A percentile compares a stretch with the other conserved stretches of the same genome.
These are phyloP conservation scores for Ceratina calcarata DNA, from an alignment of 1,140 invertebrate genomes.

Conservation along the genomic window DNA sequence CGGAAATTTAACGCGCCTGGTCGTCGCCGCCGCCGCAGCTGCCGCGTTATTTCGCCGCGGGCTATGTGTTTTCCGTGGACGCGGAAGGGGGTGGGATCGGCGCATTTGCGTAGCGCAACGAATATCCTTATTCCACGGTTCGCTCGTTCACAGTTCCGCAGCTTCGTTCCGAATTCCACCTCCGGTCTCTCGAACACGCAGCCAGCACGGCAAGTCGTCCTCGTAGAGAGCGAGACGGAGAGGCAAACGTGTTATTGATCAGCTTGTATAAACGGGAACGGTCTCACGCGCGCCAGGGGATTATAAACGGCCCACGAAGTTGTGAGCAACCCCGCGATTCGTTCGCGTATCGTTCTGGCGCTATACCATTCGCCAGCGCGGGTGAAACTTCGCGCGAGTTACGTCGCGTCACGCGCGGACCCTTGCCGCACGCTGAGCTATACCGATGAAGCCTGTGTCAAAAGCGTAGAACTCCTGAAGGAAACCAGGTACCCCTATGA, in stretches of 20 bases:
- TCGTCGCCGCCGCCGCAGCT: slow-evolving; percentile 2
- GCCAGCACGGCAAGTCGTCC: background rate
- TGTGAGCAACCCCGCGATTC: slow-evolving; percentile 10
- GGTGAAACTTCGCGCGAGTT: background rate
- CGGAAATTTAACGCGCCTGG: slow-evolving; percentile 14
- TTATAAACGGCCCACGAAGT: slow-evolving; percentile 56
- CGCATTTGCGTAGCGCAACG: slow-evolving; percentile 17
- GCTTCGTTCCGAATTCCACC: slow-evolving; percentile 31
- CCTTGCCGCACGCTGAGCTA: too few relatives aligned
- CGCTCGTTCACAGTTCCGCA: slow-evolving; percentile 20
- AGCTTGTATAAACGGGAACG: slow-evolving; percentile 47
- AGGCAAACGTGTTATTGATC: slow-evolving; percentile 53
- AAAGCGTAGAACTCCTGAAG: too few relatives aligned
- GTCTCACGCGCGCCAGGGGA: slow-evolving; percentile 27
- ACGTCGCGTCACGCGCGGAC: slow-evolving; percentile 1
- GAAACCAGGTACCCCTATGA: too few relatives aligned
- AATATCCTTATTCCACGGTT: slow-evolving; percentile 31
- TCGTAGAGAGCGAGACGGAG: background rate
- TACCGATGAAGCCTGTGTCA: too few relatives aligned
- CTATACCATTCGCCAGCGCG: too few relatives aligned
- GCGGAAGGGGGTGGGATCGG: background rate
- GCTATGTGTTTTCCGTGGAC: slow-evolving; percentile 36
- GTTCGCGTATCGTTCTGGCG: slow-evolving; percentile 25
- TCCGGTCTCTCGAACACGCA: background rate
- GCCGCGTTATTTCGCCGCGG: slow-evolving; percentile 29